Base-by-base conservation (phyloP, 2,113 vertebrate species). In the Amblyornis subalaris region DNA sequence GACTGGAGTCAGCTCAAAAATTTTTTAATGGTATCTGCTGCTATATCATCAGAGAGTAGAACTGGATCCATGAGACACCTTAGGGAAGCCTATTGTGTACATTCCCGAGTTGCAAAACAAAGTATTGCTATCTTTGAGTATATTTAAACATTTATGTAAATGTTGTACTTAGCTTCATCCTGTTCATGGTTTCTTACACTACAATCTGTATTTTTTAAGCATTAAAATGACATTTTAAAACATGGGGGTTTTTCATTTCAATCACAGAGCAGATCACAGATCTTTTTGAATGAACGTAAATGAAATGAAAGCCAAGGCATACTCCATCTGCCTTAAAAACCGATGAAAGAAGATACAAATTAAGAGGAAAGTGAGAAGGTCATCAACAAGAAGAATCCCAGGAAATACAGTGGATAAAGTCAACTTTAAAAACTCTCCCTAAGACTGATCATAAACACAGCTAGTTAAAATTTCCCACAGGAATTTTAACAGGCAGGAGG, bases 231-330 rank as follows among this genome's bases (percentile, higher is more conserved):
- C 4, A 35, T 48, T 88, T 90, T 29, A 81, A 50, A 79, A 60
- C 21, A 15, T 4, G 4, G 5, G 0, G 0, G 0, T 12, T 55
- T 62, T 71, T 25, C 14, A 26, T 50, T 88, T 85, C 40, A 60
- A 6, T 50, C 53, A 66, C 16, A 82, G 40, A 72, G 21, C 4
- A 69, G 57, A 45, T 55, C 45, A 33, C 12, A 76, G 45, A 40
- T 72, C 53, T 75, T 87, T 48, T 38, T 24, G 54, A 83, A 69
- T 28, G 55, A 73, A 73, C 4, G 9, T 94, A 73, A 62, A 51
- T 35, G 18, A 92, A 90, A 89, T 19, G 9, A 80, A 92, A 88
- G 54, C 55, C 54, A 69, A 79, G 28, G n/a, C n/a, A 57, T 22
- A 55, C 15, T 13, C 92, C 42, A 20, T 79, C n/a, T 87, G 48